Percentiles rank a stretch among this genome's conserved stretches.
These are phyloP conservation scores for Drosophila ficusphila DNA, from an alignment of 1,140 invertebrate species.

Conservation along the genomic window DNA sequence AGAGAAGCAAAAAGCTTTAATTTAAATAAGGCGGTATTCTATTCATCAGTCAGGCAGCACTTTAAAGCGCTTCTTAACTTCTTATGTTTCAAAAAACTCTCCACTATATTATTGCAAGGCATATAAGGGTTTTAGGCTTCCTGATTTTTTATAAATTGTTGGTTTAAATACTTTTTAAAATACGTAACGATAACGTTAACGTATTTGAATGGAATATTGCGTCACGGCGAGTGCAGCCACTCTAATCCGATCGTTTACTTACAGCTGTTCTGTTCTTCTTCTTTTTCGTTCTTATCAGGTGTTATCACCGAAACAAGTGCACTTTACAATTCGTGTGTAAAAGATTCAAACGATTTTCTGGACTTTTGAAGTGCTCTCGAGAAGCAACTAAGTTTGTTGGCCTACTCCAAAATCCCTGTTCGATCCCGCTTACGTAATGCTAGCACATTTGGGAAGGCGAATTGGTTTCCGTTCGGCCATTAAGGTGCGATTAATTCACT, in stretches of 20 bases:
- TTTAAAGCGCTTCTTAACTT: neutral
- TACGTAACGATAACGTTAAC: no score
- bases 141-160: no score
- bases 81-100: neutral
- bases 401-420: constrained; percentile 18
- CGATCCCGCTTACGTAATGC: constrained; percentile 62
- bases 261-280: constrained; percentile 41
- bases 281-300: no score
- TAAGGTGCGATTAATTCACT: constrained; percentile 38
- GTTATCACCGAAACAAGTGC: constrained; percentile 26
- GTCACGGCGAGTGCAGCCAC: neutral
- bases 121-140: no score
- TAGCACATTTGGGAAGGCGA: constrained; percentile 13
- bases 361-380: constrained; percentile 50
- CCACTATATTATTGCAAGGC: no score
- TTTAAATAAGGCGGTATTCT: constrained; percentile 12
- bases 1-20: constrained; percentile 19
- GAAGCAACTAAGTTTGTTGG: constrained; percentile 25
- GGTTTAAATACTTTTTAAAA: neutral
- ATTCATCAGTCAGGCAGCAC: constrained; percentile 2
- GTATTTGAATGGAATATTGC: neutral
- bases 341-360: constrained; percentile 15
- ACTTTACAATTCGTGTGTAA: constrained; percentile 28
- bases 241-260: constrained; percentile 16
- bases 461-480: constrained; percentile 13